A percentile compares a stretch with the other conserved stretches of the same genome.
Conservation (phyloP, 2,113 vertebrate species). For the Zosterops borbonicus region DNA sequence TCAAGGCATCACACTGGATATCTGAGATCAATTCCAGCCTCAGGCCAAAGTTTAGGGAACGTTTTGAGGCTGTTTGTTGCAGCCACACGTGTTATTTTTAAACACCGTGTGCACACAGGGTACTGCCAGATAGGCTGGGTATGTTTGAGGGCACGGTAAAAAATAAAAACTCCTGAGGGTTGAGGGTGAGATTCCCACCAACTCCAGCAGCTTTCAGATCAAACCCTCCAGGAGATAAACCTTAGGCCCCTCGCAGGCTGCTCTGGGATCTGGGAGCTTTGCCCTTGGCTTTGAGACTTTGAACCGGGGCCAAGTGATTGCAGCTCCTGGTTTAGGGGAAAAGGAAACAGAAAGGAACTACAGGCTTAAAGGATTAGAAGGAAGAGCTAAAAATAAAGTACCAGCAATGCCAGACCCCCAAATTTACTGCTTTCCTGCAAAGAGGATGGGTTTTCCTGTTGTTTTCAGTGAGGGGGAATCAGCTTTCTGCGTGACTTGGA, state of each 20-base stretch:
- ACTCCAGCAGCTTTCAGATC: neutral
- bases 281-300: conserved; percentile 47
- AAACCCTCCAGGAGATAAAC: conserved; percentile 6
- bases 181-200: neutral
- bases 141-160: neutral
- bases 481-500: neutral
- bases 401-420: conserved; percentile 15
- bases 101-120: neutral
- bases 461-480: neutral
- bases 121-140: neutral
- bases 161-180: neutral
- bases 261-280: conserved; percentile 35
- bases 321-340: conserved; percentile 35
- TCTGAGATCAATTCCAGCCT: neutral
- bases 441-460: conserved; percentile 40
- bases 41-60: neutral
- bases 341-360: conserved; percentile 59
- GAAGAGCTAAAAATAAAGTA: conserved; percentile 62
- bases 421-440: conserved; percentile 35
- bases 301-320: conserved; percentile 23
- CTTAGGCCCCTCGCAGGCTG: neutral
- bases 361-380: conserved; percentile 51
- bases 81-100: neutral
- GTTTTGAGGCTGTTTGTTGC: neutral
- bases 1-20: neutral